These are phyloP conservation scores for Apogon hyalosoma DNA, from an alignment of 2,797 vertebrate species.

Conservation along the genomic window DNA sequence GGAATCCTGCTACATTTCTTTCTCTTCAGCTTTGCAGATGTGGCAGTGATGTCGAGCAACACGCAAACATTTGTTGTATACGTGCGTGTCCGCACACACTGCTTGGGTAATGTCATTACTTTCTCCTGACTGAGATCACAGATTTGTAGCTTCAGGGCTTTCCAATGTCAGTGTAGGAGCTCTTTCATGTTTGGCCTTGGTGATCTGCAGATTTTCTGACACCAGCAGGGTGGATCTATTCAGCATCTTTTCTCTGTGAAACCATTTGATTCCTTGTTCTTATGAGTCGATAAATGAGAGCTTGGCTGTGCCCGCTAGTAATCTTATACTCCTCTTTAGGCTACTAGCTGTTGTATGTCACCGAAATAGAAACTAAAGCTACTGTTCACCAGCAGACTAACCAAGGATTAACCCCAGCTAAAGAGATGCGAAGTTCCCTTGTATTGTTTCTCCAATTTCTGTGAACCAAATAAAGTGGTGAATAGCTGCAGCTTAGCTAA, in stretches of 20 bases:
- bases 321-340: conserved; percentile 21
- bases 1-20: conserved; percentile 30
- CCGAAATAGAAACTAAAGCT: conserved; percentile 23
- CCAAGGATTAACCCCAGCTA: conserved; percentile 18
- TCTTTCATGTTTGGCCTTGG: conserved; percentile 60
- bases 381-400: conserved; percentile 9
- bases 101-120: conserved; percentile 53
- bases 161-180: conserved; percentile 29
- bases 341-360: conserved; percentile 24
- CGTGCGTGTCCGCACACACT: conserved; percentile 17
- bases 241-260: conserved; percentile 41
- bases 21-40: conserved; percentile 26
- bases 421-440: conserved; percentile 4
- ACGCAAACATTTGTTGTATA: not conserved
- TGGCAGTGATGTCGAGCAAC: conserved; percentile 4
- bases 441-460: conserved; percentile 18
- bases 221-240: conserved; percentile 33
- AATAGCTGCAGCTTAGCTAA: not conserved
- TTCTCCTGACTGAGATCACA: conserved; percentile 41
- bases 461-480: not conserved
- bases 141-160: conserved; percentile 46
- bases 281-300: conserved; percentile 22
- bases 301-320: conserved; percentile 3
- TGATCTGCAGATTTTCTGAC: conserved; percentile 51
- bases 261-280: conserved; percentile 15